A percentile compares a stretch with the other conserved stretches of the same genome.
Conservation (phyloP, 2,113 vertebrate genomes). For the Phaethon lepturus region DNA sequence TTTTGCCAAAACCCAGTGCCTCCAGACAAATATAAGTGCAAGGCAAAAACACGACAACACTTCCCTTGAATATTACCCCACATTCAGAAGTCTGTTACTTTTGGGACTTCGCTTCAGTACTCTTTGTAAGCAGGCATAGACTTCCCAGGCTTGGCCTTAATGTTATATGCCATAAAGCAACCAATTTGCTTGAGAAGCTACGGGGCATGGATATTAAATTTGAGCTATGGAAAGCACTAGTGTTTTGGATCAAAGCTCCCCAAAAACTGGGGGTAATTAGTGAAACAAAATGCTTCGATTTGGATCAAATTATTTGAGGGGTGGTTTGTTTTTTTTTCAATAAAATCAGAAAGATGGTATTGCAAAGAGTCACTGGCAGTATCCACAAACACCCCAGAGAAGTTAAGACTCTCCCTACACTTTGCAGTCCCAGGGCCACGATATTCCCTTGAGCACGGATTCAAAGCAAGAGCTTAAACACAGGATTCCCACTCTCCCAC, state of each 20-base stretch:
- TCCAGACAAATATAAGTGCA: accelerated
- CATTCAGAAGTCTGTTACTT: background rate
- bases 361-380: background rate
- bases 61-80: background rate
- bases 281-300: background rate
- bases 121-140: background rate
- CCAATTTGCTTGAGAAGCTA: background rate
- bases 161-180: background rate
- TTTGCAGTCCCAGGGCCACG: background rate
- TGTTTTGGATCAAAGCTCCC: background rate
- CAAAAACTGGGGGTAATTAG: background rate
- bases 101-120: background rate
- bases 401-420: background rate
- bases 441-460: background rate
- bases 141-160: background rate
- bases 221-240: background rate
- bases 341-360: background rate
- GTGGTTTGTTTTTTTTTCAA: background rate
- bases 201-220: background rate
- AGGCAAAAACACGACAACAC: background rate
- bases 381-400: background rate
- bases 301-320: background rate
- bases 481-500: background rate
- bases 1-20: background rate
- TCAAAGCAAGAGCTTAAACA: background rate